A percentile compares a stretch with the other conserved stretches of the same genome.
phyloP scores from a whole-genome alignment of 2,113 vertebrate genomes.

The Apodemus sylvaticus region DNA sequence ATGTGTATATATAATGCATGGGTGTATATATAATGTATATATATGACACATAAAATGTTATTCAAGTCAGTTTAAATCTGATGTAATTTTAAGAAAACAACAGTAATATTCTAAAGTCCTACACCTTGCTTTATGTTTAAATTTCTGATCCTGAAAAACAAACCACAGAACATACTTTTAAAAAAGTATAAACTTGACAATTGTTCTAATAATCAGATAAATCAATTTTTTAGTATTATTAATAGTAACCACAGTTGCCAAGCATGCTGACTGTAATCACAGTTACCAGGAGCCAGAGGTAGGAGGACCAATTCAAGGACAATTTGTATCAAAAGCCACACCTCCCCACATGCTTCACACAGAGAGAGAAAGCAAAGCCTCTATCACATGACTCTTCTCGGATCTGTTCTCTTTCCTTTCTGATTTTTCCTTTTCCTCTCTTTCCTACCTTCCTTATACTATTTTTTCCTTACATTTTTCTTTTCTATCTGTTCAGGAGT shows the following conservation, averaged over 20 bases:
- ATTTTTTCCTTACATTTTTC: not conserved
- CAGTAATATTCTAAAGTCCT: not conserved
- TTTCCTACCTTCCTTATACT: not conserved
- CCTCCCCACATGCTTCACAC: not conserved
- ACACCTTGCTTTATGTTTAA: not conserved
- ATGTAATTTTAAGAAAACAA: conserved; percentile 32
- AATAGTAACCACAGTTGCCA: not conserved
- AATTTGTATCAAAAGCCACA: not conserved
- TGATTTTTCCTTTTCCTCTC: not conserved
- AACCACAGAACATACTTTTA: not conserved
- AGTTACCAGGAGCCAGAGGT: not conserved
- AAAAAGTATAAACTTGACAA: not conserved
- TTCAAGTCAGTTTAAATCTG: not conserved
- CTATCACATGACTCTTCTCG: not conserved
- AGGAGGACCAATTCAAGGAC: not conserved
- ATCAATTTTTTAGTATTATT: not conserved
- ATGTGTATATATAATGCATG: not conserved
- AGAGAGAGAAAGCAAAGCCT: not conserved
- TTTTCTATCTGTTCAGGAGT: not conserved
- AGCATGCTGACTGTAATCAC: not conserved
- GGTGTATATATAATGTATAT: not conserved
- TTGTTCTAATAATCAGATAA: not conserved
- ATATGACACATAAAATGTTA: not conserved
- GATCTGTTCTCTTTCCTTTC: not conserved
- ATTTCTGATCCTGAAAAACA: not conserved